A percentile compares a stretch with the other conserved stretches of the same genome.
Conservation (phyloP, 2,113 vertebrate species). For the Sterna hirundo region DNA sequence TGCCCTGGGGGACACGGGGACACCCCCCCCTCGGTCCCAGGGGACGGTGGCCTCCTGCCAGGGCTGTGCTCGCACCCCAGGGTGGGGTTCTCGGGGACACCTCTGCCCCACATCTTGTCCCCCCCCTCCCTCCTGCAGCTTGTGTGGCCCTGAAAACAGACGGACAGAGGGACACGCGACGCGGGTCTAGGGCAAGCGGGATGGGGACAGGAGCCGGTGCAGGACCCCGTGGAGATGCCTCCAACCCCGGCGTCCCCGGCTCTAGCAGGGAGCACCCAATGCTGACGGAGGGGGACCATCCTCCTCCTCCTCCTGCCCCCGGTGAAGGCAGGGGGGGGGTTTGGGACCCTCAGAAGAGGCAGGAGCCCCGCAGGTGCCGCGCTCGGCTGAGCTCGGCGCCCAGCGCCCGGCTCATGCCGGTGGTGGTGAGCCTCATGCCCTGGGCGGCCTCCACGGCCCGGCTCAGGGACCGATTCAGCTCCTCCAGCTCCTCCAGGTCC, state of each 20-base stretch:
- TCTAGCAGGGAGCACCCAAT: accelerated
- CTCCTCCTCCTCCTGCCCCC: not conserved
- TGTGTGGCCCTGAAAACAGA: not conserved
- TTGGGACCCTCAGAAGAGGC: conserved; percentile 71
- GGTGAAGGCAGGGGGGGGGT: accelerated
- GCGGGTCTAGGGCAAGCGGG: not conserved
- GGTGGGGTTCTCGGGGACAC: not conserved
- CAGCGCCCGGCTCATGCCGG: conserved; percentile 77
- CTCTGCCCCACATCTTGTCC: accelerated
- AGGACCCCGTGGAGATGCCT: not conserved
- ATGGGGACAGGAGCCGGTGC: no score
- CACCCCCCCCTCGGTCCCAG: accelerated
- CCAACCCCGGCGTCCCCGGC: accelerated
- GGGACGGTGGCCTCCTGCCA: accelerated
- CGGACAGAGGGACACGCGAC: accelerated
- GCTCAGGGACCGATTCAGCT: conserved; percentile 73
- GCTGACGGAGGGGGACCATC: no score
- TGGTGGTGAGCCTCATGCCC: conserved; percentile 70
- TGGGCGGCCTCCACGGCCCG: conserved; percentile 75
- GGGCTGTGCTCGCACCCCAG: accelerated
- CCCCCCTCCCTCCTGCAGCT: not conserved
- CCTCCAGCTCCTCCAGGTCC: conserved; percentile 27
- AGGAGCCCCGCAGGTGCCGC: conserved; percentile 66
- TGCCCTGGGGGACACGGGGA: not conserved
- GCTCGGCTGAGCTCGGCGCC: conserved; percentile 70